phyloP scores from a whole-genome alignment of 2,113 vertebrate species.

The Balaeniceps rex region DNA sequence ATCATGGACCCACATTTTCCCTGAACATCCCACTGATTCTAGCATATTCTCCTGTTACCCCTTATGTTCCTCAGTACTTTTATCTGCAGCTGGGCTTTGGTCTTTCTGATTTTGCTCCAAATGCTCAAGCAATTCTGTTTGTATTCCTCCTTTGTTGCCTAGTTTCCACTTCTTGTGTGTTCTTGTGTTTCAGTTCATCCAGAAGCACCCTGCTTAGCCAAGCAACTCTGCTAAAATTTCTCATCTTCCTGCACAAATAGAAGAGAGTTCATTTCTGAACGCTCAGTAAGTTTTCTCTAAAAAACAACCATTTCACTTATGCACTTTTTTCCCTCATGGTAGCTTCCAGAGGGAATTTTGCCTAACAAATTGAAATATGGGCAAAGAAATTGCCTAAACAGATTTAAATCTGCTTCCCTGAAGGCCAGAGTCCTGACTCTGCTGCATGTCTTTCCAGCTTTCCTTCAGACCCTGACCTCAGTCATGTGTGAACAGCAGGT shows the following conservation, averaged over 20 bases:
- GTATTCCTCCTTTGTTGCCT: not conserved
- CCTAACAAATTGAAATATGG: not conserved
- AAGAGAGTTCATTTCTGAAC: not conserved
- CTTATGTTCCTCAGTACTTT: not conserved
- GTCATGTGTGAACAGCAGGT: not conserved
- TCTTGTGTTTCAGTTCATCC: not conserved
- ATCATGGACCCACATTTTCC: not conserved
- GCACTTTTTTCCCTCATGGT: not conserved
- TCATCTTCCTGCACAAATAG: not conserved
- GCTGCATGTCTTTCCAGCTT: not conserved
- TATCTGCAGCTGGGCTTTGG: not conserved
- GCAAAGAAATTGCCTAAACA: not conserved
- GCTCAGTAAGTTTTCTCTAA: not conserved
- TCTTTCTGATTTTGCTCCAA: constrained; percentile 29
- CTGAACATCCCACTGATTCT: not conserved
- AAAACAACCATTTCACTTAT: not conserved
- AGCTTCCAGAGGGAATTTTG: not conserved
- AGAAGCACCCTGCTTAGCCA: constrained; percentile 14
- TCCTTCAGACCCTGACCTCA: not conserved
- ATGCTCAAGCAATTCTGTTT: not conserved
- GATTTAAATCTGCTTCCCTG: not conserved
- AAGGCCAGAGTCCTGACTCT: not conserved
- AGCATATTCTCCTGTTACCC: not conserved
- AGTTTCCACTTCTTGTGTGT: constrained; percentile 16
- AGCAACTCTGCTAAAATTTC: not conserved